These are phyloP conservation scores for Cyanoramphus novaezelandiae DNA, from an alignment of 2,113 vertebrate genomes.

Conservation along the genomic window DNA sequence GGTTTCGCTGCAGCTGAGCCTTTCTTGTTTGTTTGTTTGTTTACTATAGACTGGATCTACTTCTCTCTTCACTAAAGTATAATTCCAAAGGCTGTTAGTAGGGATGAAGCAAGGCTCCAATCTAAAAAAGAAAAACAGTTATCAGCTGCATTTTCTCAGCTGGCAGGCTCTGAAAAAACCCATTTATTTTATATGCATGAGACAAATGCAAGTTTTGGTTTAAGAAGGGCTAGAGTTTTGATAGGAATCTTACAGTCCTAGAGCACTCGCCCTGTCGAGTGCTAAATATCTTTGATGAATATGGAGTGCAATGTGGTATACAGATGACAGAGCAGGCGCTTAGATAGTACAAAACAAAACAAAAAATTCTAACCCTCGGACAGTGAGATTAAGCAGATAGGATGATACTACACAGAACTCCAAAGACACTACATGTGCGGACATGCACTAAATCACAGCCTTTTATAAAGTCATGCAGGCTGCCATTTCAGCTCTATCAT, in stretches of 20 bases:
- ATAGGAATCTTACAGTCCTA: slow-evolving; percentile 25
- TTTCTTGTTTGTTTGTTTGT: neutral
- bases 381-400: slow-evolving; percentile 58
- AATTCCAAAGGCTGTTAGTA: neutral
- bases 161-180: neutral
- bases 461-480: slow-evolving; percentile 36
- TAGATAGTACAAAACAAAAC: slow-evolving; percentile 42
- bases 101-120: neutral
- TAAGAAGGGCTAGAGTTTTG: neutral
- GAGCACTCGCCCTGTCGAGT: neutral
- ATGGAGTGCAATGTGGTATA: slow-evolving; percentile 32
- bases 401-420: slow-evolving; percentile 28
- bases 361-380: slow-evolving; percentile 12
- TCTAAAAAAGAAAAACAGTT: neutral
- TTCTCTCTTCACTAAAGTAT: neutral
- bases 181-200: neutral
- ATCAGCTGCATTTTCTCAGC: neutral
- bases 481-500: slow-evolving; percentile 39
- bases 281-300: slow-evolving; percentile 16
- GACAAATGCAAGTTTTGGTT: neutral
- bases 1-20: neutral
- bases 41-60: neutral
- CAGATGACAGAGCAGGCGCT: slow-evolving; percentile 30
- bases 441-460: slow-evolving; percentile 45
- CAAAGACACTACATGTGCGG: neutral